phyloP scores from a whole-genome alignment of 2,797 vertebrate species.

The Pangasius djambal region DNA sequence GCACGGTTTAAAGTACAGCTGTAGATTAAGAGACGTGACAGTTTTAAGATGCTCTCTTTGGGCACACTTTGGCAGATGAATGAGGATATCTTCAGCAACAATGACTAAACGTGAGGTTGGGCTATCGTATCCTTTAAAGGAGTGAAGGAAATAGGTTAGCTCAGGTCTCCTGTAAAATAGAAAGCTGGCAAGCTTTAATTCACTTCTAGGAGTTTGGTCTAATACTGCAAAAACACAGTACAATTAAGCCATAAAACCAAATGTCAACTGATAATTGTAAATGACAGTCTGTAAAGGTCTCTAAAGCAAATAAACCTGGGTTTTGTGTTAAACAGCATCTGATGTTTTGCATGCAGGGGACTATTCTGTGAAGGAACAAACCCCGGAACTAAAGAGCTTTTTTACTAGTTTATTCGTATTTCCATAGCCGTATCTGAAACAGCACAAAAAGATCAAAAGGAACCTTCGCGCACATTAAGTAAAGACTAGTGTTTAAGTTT shows the following conservation, averaged over 20 bases:
- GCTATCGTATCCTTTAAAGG: not conserved
- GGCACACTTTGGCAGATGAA: not conserved
- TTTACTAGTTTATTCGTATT: not conserved
- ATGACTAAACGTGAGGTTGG: not conserved
- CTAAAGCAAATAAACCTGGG: not conserved
- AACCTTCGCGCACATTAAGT: slow-evolving; percentile 8
- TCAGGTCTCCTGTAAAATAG: not conserved
- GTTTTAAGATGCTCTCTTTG: not conserved
- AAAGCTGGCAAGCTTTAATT: slow-evolving; percentile 8
- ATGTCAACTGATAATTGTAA: slow-evolving; percentile 26
- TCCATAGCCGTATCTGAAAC: not conserved
- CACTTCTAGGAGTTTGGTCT: not conserved
- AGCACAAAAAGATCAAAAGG: slow-evolving; percentile 3
- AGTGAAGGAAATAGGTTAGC: not conserved
- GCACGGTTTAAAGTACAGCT: not conserved
- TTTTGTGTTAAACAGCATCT: not conserved
- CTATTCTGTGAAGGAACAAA: not conserved
- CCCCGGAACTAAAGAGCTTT: not conserved
- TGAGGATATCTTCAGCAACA: not conserved
- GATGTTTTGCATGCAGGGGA: slow-evolving; percentile 1
- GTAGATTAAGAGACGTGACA: not conserved
- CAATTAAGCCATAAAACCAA: slow-evolving; percentile 26
- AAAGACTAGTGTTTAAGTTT: not conserved
- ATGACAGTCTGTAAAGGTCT: slow-evolving; percentile 9
- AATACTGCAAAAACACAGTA: not conserved